A percentile compares a stretch with the other conserved stretches of the same genome.
phyloP scores from a whole-genome alignment of 2,888 invertebrate genomes.

The Tetanocera ferruginea region DNA sequence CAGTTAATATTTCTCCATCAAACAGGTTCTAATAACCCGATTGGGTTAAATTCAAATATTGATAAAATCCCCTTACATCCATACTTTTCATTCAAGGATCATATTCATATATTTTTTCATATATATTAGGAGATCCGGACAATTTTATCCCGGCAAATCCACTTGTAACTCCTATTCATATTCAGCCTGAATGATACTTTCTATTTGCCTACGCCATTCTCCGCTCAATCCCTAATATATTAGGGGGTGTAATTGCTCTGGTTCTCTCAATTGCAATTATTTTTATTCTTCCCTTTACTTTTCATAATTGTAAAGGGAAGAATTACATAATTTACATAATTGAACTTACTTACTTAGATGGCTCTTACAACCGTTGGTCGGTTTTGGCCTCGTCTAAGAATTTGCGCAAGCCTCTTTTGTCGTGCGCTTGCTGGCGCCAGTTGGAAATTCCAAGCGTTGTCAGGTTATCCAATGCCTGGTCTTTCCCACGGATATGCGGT shows the following conservation, averaged over 20 bases:
- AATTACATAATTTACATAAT: constrained; percentile 76
- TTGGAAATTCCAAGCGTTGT: no score
- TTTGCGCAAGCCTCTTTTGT: no score
- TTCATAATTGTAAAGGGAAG: constrained; percentile 69
- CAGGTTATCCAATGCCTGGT: no score
- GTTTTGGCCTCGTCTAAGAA: no score
- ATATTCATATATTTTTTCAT: constrained; percentile 75
- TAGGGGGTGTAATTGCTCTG: constrained; percentile 80
- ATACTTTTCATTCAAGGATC: no score
- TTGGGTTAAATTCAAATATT: constrained; percentile 76
- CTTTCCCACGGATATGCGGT: no score
- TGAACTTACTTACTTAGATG: no score
- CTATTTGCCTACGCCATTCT: no score
- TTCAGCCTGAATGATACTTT: no score
- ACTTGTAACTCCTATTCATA: no score
- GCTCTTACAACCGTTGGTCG: no score
- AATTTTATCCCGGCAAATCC: constrained; percentile 80
- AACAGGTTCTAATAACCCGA: constrained; percentile 74
- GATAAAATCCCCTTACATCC: constrained; percentile 80
- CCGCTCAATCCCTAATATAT: constrained; percentile 84
- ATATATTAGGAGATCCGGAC: constrained; percentile 72
- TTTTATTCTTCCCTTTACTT: constrained; percentile 75
- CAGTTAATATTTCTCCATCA: constrained; percentile 78
- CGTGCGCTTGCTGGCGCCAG: no score
- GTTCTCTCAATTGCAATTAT: constrained; percentile 75